Evolutionary conservation across 92 coral and sea anemone species (phyloP).

Genomic region (Phenganax marumi): DNA sequence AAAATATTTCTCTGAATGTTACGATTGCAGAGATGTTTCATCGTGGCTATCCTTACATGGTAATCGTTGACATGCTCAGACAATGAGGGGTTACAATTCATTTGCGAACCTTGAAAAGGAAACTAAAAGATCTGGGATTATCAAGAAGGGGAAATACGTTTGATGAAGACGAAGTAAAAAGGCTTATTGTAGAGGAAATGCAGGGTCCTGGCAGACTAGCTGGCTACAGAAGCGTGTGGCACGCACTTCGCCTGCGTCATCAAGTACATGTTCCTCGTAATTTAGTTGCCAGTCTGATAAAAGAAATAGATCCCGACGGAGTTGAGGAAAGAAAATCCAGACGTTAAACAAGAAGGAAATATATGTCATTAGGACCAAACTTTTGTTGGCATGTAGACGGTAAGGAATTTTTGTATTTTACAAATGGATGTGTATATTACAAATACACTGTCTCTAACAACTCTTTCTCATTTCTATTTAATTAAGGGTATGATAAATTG

Average conservation of each 20-base stretch:
- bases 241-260: constrained; percentile 44
- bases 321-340: constrained; percentile 40
- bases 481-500: constrained; percentile 1
- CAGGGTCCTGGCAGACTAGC: constrained; percentile 48
- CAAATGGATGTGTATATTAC: no score
- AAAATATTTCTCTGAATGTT: no score
- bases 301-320: constrained; percentile 16
- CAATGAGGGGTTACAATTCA: neutral
- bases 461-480: no score
- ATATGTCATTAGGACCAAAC: constrained; percentile 39
- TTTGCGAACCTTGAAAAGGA: neutral
- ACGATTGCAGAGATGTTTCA: no score
- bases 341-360: constrained; percentile 37
- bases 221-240: constrained; percentile 53
- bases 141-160: neutral
- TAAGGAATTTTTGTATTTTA: no score
- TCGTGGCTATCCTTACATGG: neutral
- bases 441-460: no score
- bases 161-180: neutral
- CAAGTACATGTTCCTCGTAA: constrained; percentile 19
- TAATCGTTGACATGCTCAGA: constrained; percentile 20
- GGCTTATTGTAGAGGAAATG: constrained; percentile 17
- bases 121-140: neutral
- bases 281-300: neutral
- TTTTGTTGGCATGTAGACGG: constrained; percentile 54